Evolutionary conservation across 2,797 vertebrate species (phyloP).

Genomic region (Nasua narica): DNA sequence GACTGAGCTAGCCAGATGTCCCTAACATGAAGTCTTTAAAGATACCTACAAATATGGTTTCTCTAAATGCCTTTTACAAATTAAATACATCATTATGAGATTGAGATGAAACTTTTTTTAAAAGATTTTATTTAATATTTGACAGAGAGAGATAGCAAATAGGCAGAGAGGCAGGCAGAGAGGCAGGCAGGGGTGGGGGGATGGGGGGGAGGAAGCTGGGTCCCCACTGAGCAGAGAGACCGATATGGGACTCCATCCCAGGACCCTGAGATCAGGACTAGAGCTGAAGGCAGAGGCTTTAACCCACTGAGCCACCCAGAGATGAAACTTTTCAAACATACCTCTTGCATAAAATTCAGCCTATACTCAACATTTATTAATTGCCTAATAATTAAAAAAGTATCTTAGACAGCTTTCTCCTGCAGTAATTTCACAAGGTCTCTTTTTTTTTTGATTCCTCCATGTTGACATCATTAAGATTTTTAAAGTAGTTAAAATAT

Average conservation of each 20-base stretch:
- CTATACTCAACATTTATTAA: neutral
- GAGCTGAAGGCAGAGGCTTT: no score
- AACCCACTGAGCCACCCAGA: neutral
- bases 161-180: no score
- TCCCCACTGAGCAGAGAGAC: no score
- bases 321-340: conserved; percentile 17
- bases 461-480: neutral
- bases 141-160: no score
- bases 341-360: neutral
- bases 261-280: no score
- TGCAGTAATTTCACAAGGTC: conserved; percentile 11
- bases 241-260: no score
- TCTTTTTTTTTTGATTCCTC: neutral
- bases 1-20: neutral
- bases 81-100: conserved; percentile 1
- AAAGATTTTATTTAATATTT: no score
- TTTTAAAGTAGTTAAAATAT: neutral
- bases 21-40: neutral
- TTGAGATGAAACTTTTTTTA: neutral
- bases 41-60: neutral
- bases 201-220: no score
- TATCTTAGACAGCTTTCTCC: neutral
- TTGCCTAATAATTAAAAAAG: conserved; percentile 15
- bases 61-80: conserved; percentile 4
- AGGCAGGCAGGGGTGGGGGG: no score